Percentiles rank a stretch among this genome's conserved stretches.
Evolutionary conservation across 2,888 invertebrate genomes (phyloP).

Genomic region (Protodeltote pygarga): DNA sequence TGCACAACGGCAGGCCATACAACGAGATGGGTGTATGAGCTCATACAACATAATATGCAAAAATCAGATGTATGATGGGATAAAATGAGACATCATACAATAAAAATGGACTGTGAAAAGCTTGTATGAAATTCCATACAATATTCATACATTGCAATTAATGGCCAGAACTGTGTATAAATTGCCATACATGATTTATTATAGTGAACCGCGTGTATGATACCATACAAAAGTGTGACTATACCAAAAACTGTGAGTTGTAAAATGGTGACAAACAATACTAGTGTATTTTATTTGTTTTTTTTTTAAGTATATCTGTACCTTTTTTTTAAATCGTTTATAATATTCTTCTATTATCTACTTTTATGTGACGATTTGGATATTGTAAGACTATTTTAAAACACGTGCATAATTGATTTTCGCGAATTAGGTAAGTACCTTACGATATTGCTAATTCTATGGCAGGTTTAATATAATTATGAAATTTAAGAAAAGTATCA

Average conservation of each 20-base stretch:
- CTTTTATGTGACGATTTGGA: not conserved
- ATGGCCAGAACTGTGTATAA: conserved; percentile 2
- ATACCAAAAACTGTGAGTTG: conserved; percentile 40
- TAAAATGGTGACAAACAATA: conserved; percentile 37
- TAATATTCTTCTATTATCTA: not conserved
- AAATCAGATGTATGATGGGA: conserved; percentile 5
- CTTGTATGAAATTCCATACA: conserved; percentile 15
- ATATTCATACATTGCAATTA: conserved; percentile 15
- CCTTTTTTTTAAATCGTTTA: conserved; percentile 13
- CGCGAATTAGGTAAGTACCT: not conserved
- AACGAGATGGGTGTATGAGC: conserved; percentile 79
- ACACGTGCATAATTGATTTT: no score
- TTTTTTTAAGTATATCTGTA: conserved; percentile 25
- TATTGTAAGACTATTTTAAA: not conserved
- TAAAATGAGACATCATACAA: conserved; percentile 1
- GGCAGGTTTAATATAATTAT: not conserved
- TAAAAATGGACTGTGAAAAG: conserved; percentile 1
- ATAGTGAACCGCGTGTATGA: conserved; percentile 4
- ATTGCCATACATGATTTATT: conserved; percentile 1
- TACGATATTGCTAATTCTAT: not conserved
- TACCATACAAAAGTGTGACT: conserved; percentile 28
- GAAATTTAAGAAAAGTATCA: conserved; percentile 1
- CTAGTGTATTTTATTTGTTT: conserved; percentile 34
- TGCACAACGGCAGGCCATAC: conserved; percentile 71
- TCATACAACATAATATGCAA: conserved; percentile 24